These are phyloP conservation scores for Oreohelix idahoensis DNA, from an alignment of 1,140 invertebrate species.

Conservation along the genomic window DNA sequence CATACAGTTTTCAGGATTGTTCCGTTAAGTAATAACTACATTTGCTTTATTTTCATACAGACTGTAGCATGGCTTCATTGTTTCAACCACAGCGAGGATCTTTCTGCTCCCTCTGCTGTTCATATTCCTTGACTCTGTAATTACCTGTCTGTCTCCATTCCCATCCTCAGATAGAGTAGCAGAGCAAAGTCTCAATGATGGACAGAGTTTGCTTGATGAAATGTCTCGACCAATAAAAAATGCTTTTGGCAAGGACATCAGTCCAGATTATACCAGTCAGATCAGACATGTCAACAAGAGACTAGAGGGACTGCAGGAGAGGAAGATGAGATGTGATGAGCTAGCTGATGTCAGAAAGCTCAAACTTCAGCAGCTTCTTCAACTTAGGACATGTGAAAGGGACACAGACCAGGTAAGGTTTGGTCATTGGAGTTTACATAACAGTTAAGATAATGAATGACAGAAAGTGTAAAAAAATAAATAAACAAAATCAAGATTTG, in stretches of 20 bases:
- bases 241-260: constrained; percentile 82
- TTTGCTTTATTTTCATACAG: too few species aligned
- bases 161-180: constrained; percentile 59
- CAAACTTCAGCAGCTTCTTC: constrained; percentile 82
- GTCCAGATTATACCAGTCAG: constrained; percentile 82
- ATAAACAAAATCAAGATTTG: too few species aligned
- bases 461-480: too few species aligned
- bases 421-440: too few species aligned
- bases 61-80: too few species aligned
- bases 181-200: constrained; percentile 76
- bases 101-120: too few species aligned
- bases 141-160: too few species aligned
- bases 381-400: constrained; percentile 83
- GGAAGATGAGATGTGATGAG: constrained; percentile 71
- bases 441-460: too few species aligned
- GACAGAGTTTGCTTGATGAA: constrained; percentile 85
- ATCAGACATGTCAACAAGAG: constrained; percentile 82
- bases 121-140: too few species aligned
- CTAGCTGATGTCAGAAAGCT: constrained; percentile 80
- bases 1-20: too few species aligned
- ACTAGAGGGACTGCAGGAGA: constrained; percentile 74
- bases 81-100: too few species aligned
- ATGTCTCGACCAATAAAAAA: constrained; percentile 86
- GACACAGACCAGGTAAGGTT: constrained; percentile 80
- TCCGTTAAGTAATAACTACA: too few species aligned